Evolutionary conservation across 2,113 vertebrate species (phyloP), one percentile per base, ranked within the genome.

Genomic region (Eupsittula cactorum): DNA sequence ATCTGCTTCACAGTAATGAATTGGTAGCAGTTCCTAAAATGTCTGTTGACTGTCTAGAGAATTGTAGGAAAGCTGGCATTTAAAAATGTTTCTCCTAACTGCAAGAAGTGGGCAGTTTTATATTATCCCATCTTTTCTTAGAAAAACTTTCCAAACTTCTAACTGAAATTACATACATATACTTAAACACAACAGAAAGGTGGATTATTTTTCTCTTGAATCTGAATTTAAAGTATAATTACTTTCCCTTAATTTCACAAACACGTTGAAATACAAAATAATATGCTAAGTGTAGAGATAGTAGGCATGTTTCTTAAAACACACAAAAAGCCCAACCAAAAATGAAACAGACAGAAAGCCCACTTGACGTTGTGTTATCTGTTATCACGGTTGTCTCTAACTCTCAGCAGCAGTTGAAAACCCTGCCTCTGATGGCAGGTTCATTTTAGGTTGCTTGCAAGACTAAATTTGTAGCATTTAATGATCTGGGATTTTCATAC

Each of bases 401-500:
- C 44, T 82, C 24, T 53, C 53, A 65, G 64, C 49, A 88, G 79
- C 35, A 44, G 59, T 53, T 55, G 82, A 93, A 88, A 92, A 47
- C 11, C 0, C 3, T 78, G 78, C 21, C 70, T 91, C 47, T 85
- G 69, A 71, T 69, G 82, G 65, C 85, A 93, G 69, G 65, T 86
- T 94, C 47, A 16, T 90, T 95, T 94, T 86, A 85, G 78, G 77
- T 93, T 96, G 83, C 93, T 97, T 94, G 88, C 77, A 82, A 93
- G 91, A 94, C 52, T 81, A 64, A 95, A 95, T 96, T 93, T 53
- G n/a, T 82, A 78, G 39, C 77, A 50, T 94, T 93, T 96, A 93
- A 97, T 94, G 92, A 95, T 97, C 39, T 70, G 82, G 95, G 83
- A 96, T 96, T 96, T 96, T 94, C 86, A 69, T 97, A 94, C 95